phyloP scores from a whole-genome alignment of 92 coral and sea anemone genomes.

The Bergia puertoricense region DNA sequence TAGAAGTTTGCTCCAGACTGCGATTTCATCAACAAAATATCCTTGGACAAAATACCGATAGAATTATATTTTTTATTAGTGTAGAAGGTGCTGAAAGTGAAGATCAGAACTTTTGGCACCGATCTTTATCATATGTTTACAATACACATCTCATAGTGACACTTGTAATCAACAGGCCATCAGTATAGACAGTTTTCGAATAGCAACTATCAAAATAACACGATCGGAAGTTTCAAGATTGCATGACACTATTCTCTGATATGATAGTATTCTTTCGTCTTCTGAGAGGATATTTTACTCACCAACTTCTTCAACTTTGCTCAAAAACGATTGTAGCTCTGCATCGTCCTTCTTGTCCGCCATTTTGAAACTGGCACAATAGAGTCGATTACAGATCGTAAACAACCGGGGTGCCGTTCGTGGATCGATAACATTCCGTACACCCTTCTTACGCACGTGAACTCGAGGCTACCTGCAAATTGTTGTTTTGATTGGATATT shows the following conservation, averaged over 20 bases:
- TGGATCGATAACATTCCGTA: conserved; percentile 21
- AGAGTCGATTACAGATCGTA: conserved; percentile 45
- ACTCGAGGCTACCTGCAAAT: background rate
- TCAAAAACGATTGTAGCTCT: conserved; percentile 76
- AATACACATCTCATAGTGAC: background rate
- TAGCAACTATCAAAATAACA: background rate
- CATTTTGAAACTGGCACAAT: conserved; percentile 50
- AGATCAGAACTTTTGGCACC: background rate
- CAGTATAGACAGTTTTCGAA: no score
- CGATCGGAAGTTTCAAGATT: background rate
- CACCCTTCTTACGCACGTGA: background rate
- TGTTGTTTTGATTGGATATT: conserved; percentile 34
- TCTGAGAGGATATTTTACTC: conserved; percentile 3
- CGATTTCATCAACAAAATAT: background rate
- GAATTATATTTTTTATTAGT: background rate
- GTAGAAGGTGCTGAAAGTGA: background rate
- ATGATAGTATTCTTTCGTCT: background rate
- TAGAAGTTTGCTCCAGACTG: background rate
- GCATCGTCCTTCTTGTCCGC: conserved; percentile 72
- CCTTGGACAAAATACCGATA: background rate
- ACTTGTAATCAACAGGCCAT: no score
- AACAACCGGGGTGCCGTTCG: background rate
- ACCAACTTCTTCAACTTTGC: conserved; percentile 95
- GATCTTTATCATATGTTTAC: background rate
- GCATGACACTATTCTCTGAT: background rate